Percentiles rank a stretch among this genome's conserved stretches.
Conservation (phyloP, 2,113 vertebrate species). For the Psammodynastes pulverulentus region DNA sequence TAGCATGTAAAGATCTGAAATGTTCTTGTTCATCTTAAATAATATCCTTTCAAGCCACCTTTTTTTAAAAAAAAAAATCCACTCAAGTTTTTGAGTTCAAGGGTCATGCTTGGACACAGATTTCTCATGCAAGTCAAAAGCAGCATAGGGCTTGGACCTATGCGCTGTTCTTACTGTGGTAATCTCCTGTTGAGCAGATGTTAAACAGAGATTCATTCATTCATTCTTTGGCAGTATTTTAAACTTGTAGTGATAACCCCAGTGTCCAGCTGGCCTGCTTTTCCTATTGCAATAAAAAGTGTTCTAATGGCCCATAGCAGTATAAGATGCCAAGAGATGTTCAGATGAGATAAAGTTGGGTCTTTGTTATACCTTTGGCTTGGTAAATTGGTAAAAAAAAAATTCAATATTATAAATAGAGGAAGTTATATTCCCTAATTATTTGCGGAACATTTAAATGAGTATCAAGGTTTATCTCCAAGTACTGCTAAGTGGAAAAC, state of each 20-base stretch:
- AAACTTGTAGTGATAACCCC: slow-evolving; percentile 29
- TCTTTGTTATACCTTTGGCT: not conserved
- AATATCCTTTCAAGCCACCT: not conserved
- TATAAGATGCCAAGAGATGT: not conserved
- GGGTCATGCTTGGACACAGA: not conserved
- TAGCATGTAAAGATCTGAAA: not conserved
- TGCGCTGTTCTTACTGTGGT: not conserved
- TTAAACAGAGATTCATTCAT: slow-evolving; percentile 32
- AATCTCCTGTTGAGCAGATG: slow-evolving; percentile 19
- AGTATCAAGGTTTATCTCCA: slow-evolving; percentile 30
- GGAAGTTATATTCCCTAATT: not conserved
- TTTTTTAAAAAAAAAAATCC: not conserved
- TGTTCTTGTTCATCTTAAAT: not conserved
- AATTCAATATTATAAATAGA: not conserved
- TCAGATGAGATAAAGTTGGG: slow-evolving; percentile 18
- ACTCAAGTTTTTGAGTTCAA: slow-evolving; percentile 1
- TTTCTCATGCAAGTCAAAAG: slow-evolving; percentile 1
- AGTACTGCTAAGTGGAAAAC: slow-evolving; percentile 29
- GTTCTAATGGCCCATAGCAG: slow-evolving; percentile 16
- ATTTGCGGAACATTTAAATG: not conserved
- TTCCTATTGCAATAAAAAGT: slow-evolving; percentile 24
- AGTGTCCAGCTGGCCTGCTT: slow-evolving; percentile 4
- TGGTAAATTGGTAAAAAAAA: not conserved
- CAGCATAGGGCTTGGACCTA: not conserved
- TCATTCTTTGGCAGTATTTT: slow-evolving; percentile 12